Conservation (phyloP, 2,113 vertebrate genomes). For the Crocuta crocuta region DNA sequence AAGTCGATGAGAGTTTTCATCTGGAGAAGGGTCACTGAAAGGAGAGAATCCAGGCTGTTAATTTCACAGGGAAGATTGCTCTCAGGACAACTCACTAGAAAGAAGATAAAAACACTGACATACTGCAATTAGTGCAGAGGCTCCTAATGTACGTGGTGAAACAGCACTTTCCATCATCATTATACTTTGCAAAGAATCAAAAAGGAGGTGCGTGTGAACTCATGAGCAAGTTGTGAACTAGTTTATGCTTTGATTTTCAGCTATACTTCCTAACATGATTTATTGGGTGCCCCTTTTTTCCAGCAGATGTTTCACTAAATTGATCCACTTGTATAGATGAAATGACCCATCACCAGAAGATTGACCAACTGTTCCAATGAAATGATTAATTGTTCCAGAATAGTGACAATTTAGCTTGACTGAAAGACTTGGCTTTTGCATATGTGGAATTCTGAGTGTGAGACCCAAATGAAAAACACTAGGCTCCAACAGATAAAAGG, state of each 20-base stretch:
- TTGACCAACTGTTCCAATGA: conserved; percentile 25
- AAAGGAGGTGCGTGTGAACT: background rate
- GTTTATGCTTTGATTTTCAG: background rate
- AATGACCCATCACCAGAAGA: conserved; percentile 35
- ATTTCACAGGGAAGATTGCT: conserved; percentile 45
- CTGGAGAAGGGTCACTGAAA: conserved; percentile 14
- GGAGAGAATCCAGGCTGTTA: background rate
- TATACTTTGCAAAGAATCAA: background rate
- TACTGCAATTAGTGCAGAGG: background rate
- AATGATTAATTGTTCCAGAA: conserved; percentile 39
- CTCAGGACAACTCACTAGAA: background rate
- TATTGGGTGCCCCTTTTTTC: background rate
- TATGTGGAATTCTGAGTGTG: conserved; percentile 9
- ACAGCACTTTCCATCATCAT: background rate
- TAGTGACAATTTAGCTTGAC: conserved; percentile 21
- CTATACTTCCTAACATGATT: background rate
- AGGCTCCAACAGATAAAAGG: background rate
- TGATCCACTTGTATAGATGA: background rate
- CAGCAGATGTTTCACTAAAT: conserved; percentile 47
- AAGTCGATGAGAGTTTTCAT: conserved; percentile 6
- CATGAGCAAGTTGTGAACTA: background rate
- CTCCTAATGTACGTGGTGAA: background rate
- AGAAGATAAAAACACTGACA: background rate
- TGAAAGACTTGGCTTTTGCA: background rate
- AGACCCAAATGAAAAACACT: background rate